Evolutionary conservation across 2,113 vertebrate genomes (phyloP), one percentile per base, ranked within the genome.

Genomic region (Zootoca vivipara): DNA sequence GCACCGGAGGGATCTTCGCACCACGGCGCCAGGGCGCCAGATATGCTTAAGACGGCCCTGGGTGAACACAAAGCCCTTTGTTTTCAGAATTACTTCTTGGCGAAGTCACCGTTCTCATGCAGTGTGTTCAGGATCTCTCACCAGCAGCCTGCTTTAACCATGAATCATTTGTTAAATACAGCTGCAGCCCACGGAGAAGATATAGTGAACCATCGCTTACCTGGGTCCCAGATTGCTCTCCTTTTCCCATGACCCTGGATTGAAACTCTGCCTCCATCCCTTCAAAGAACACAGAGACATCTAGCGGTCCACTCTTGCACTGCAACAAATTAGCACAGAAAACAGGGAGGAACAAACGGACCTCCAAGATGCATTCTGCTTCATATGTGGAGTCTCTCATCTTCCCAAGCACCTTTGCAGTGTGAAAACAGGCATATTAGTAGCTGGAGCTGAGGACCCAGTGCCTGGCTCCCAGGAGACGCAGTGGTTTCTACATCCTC

Each of bases 241-340:
- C 58, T 35, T 26, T 65, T 77, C 40, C 35, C 10, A 35, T 74
- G 77, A 3, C 30, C 81, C 81, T 52, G 16, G 64, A 35, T 7
- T 72, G 65, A 28, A 30, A 28, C 22, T 52, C 38, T 52, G 72
- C 40, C 40, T 83, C 18, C 52, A 69, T 64, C 86, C 69, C 86
- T 74, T 83, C 82, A 82, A 62, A 83, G 87, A 88, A 28, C 40
- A 75, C 13, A 78, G 73, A 67, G 87, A 78, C 87, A 88, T 83
- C 87, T 88, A 78, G 87, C 78, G 87, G 80, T 20, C n/a, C 5
- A 56, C 42, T 9, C 2, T 64, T 67, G 40, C 30, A 88, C 40
- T 88, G 62, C n/a, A 38, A 22, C 40, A 12, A 67, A 35, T 15
- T 42, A 28, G 30, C 42, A 67, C 38, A 33, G 15, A 24, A 15